Conservation (phyloP, 1,140 invertebrate genomes). For the Megalopta genalis region DNA sequence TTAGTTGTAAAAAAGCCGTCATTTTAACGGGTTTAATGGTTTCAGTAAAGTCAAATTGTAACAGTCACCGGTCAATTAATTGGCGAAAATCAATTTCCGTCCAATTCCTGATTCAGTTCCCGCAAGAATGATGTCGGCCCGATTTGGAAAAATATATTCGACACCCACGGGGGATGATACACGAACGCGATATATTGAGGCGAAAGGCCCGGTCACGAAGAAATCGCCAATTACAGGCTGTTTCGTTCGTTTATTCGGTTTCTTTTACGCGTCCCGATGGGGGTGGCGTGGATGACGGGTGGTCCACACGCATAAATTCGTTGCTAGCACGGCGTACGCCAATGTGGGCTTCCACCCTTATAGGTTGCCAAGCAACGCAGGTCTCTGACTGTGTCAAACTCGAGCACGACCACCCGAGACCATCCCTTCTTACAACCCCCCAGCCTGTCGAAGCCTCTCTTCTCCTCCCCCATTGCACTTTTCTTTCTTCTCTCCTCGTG, state of each 20-base stretch:
- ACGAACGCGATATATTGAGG: constrained; percentile 7
- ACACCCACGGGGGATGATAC: background rate
- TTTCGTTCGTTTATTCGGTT: constrained; percentile 63
- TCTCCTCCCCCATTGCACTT: background rate
- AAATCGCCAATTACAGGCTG: constrained; percentile 38
- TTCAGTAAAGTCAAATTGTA: no score
- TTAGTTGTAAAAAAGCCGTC: no score
- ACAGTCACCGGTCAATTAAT: no score
- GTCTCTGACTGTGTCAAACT: constrained; percentile 78
- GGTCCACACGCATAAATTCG: constrained; percentile 72
- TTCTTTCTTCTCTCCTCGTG: background rate
- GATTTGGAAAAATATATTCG: background rate
- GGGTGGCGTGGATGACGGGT: background rate
- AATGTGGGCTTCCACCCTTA: constrained; percentile 73
- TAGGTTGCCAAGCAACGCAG: constrained; percentile 76
- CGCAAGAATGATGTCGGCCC: background rate
- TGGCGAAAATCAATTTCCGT: background rate
- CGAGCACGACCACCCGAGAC: constrained; percentile 60
- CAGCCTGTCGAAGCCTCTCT: background rate
- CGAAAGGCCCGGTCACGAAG: background rate
- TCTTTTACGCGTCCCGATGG: constrained; percentile 34
- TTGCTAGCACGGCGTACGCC: constrained; percentile 71
- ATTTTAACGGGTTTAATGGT: no score
- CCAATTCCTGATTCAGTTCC: background rate
- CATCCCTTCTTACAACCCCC: constrained; percentile 54